Evolutionary conservation across 2,797 vertebrate species (phyloP), one percentile per base, ranked within the genome.

Genomic region (Danio jaintianensis): DNA sequence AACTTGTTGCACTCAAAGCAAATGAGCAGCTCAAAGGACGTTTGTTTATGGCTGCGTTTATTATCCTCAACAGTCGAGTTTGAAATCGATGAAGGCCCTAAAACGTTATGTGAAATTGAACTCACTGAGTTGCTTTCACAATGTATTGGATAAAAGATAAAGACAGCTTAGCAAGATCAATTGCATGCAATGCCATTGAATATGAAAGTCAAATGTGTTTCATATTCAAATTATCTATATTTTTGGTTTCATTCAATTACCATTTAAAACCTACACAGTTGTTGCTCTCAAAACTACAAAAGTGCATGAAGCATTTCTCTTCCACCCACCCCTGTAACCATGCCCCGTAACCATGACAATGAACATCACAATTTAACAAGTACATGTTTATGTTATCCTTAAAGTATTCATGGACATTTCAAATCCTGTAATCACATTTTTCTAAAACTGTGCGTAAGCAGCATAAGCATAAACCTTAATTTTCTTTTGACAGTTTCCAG

Each of bases 261-360:
- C 11, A 20, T 55, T 69, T 63, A 62, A 68, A 77, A 55, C 40
- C 18, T 62, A 47, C 7, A 42, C 40, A 81, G 47, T 29, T 56
- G 47, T 45, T 52, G 62, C 52, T 58, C 5, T 62, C 4, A 62
- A 62, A 55, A 18, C 45, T 52, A 52, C 7, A 78, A 58, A 38
- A 38, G 43, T 38, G 16, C n/a, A 40, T 29, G 50, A 53, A 56
- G 29, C 36, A 61, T 59, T 20, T 58, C 42, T 43, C 10, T 15
- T 75, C 29, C 40, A 70, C 58, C 59, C 76, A 79, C 76, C 43
- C 20, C 29, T 29, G 29, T 29, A n/a, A n/a, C n/a, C n/a, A n/a
- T 68, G 29, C 16, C 12, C 22, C 36, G 67, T 80, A 72, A 83
- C 69, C 75, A 80, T 80, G 61, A 68, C 42, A 66, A 85, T 82